These are phyloP conservation scores for Muntiacus reevesi DNA, from an alignment of 2,113 vertebrate genomes.

Conservation along the genomic window DNA sequence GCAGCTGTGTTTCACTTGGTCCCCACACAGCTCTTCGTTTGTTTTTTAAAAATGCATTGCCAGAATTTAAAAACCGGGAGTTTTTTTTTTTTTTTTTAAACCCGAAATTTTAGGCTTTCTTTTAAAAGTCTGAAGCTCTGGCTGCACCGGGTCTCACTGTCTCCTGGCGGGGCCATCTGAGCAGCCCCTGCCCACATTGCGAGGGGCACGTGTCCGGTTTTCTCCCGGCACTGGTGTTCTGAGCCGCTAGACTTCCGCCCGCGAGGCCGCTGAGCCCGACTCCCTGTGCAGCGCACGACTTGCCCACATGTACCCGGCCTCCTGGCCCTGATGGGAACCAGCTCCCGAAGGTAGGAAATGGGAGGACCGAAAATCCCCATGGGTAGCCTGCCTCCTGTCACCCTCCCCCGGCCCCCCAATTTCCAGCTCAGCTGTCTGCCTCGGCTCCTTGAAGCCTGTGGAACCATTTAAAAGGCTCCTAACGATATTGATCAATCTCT, in stretches of 20 bases:
- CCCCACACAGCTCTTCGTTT: not conserved
- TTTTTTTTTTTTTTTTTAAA: not conserved
- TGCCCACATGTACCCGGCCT: not conserved
- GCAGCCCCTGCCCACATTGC: no score
- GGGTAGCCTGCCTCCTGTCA: slow-evolving; percentile 22
- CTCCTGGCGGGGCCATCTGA: not conserved
- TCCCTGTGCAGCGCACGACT: not conserved
- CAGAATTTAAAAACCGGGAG: not conserved
- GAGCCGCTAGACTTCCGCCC: not conserved
- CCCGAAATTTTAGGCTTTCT: not conserved
- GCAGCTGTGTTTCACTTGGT: not conserved
- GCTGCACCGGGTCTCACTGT: accelerated
- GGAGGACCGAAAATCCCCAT: not conserved
- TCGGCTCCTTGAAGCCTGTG: slow-evolving; percentile 53
- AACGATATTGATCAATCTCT: slow-evolving; percentile 63
- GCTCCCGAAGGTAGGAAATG: slow-evolving; percentile 13
- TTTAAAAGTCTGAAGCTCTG: not conserved
- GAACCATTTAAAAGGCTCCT: slow-evolving; percentile 66
- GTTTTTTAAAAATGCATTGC: not conserved
- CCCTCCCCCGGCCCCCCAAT: not conserved
- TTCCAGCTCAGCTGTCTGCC: slow-evolving; percentile 50
- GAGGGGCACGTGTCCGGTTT: accelerated
- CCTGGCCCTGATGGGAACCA: not conserved
- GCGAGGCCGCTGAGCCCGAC: no score
- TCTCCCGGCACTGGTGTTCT: accelerated